Evolutionary conservation across 2,888 invertebrate species (phyloP).

Genomic region (Tinea pellionella): DNA sequence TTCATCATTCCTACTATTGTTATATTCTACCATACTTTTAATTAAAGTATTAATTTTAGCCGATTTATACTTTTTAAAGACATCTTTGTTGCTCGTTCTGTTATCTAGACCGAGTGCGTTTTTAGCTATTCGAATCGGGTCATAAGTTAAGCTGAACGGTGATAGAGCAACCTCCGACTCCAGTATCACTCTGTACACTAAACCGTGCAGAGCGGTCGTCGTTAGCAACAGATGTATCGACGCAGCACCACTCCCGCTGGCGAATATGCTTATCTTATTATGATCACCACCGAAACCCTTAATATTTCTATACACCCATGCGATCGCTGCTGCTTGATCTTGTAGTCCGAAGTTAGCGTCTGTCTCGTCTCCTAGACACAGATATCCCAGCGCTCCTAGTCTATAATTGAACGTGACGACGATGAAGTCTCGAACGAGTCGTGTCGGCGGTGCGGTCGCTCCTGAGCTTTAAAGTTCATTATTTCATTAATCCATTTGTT

Average conservation of each 20-base stretch:
- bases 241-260: slow-evolving; percentile 45
- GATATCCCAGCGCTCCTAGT: slow-evolving; percentile 51
- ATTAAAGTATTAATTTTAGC: neutral
- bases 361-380: slow-evolving; percentile 39
- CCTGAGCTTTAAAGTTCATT: slow-evolving; percentile 19
- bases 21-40: slow-evolving; percentile 29
- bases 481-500: no score
- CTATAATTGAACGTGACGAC: slow-evolving; percentile 54
- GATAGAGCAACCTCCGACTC: slow-evolving; percentile 53
- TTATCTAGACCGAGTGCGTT: slow-evolving; percentile 41
- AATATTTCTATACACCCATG: slow-evolving; percentile 56
- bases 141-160: slow-evolving; percentile 33
- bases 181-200: slow-evolving; percentile 44
- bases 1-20: slow-evolving; percentile 26
- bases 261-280: slow-evolving; percentile 44
- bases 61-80: slow-evolving; percentile 19
- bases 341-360: slow-evolving; percentile 56
- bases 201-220: slow-evolving; percentile 35
- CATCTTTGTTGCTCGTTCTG: slow-evolving; percentile 21
- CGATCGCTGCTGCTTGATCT: slow-evolving; percentile 51
- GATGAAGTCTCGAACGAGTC: slow-evolving; percentile 35
- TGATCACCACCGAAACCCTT: slow-evolving; percentile 48
- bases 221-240: slow-evolving; percentile 42
- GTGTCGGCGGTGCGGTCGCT: slow-evolving; percentile 19
- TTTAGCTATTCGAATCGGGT: slow-evolving; percentile 39